Evolutionary conservation across 2,113 vertebrate genomes (phyloP).

Genomic region (Misgurnus anguillicaudatus): DNA sequence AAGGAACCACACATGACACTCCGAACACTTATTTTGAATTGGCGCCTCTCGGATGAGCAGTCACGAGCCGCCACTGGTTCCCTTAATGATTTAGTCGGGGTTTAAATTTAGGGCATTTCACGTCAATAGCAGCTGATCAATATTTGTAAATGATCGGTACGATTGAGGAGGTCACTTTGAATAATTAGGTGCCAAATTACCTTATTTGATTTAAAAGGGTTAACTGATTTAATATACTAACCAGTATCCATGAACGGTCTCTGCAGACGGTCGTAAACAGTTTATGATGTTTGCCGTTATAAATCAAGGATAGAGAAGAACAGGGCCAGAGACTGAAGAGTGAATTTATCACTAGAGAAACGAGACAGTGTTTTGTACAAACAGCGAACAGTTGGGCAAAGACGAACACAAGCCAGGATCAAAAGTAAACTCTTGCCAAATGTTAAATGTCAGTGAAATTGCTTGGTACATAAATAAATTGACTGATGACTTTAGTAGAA

Average conservation of each 20-base stretch:
- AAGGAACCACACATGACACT: no score
- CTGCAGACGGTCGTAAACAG: not conserved
- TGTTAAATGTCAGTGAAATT: constrained; percentile 6
- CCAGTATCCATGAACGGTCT: not conserved
- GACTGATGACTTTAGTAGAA: not conserved
- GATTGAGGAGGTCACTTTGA: not conserved
- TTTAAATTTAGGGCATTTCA: not conserved
- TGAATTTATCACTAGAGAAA: not conserved
- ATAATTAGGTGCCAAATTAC: constrained; percentile 6
- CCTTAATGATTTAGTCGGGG: not conserved
- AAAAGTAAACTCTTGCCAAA: not conserved
- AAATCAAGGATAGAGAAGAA: not conserved
- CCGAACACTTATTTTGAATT: no score
- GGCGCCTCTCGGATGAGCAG: no score
- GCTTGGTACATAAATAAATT: not conserved
- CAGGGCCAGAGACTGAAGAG: not conserved
- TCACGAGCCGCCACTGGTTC: no score
- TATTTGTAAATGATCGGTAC: constrained; percentile 2
- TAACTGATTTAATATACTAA: constrained; percentile 17
- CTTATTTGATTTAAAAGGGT: not conserved
- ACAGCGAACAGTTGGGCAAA: no score
- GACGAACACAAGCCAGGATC: no score
- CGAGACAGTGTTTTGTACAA: no score
- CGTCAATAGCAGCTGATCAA: constrained; percentile 6
- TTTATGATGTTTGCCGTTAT: not conserved